Percentiles rank a stretch among this genome's conserved stretches.
Conservation (phyloP, 2,888 invertebrate genomes). For the Adela reaumurella region DNA sequence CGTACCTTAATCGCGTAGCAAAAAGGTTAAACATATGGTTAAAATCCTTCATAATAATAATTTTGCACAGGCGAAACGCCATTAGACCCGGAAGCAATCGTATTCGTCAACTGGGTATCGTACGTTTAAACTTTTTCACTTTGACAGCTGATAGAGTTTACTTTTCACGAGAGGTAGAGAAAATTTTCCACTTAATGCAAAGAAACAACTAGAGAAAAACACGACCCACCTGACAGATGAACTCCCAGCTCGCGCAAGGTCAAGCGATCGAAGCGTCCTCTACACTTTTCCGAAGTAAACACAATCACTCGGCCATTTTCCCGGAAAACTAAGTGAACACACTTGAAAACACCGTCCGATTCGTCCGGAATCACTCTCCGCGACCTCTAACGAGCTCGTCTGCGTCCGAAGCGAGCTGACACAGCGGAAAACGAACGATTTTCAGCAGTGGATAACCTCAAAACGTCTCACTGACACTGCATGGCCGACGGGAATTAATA, state of each 20-base stretch:
- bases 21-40: no score
- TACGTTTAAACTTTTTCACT: no score
- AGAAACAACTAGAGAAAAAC: no score
- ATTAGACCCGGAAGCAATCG: no score
- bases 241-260: slow-evolving; percentile 27
- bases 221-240: neutral
- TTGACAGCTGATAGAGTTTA: no score
- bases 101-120: no score
- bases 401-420: neutral
- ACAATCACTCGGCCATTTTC: slow-evolving; percentile 44
- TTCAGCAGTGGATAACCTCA: slow-evolving; percentile 49
- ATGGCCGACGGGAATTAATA: slow-evolving; percentile 59
- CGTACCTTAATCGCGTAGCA: no score
- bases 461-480: slow-evolving; percentile 57
- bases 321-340: slow-evolving; percentile 39
- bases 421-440: slow-evolving; percentile 20
- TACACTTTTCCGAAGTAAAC: slow-evolving; percentile 43
- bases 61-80: no score
- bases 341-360: slow-evolving; percentile 49
- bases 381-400: slow-evolving; percentile 11
- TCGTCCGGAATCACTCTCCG: slow-evolving; percentile 34
- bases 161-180: no score
- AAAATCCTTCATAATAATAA: no score
- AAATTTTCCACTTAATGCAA: no score
- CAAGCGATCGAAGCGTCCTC: slow-evolving; percentile 32